These are phyloP conservation scores for Popillia japonica DNA, from an alignment of 1,140 invertebrate species.

Conservation along the genomic window DNA sequence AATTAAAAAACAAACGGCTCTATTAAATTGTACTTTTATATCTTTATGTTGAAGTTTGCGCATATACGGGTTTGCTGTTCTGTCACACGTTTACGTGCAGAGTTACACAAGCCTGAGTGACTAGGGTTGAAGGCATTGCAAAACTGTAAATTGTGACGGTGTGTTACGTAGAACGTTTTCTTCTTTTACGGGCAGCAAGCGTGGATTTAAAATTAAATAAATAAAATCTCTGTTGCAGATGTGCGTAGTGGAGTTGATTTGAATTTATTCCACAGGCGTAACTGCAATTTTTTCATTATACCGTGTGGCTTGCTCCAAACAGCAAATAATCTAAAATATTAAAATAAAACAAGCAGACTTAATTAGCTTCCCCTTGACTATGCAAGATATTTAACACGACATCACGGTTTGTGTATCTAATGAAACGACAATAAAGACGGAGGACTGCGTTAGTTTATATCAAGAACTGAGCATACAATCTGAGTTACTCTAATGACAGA, in stretches of 20 bases:
- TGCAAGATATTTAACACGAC: no score
- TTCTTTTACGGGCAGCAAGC: not conserved
- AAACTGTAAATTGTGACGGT: constrained; percentile 15
- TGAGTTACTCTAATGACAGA: constrained; percentile 12
- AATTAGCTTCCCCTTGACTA: no score
- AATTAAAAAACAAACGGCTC: constrained; percentile 48
- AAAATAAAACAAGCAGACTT: no score
- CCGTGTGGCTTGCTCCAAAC: not conserved
- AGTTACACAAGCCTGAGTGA: not conserved
- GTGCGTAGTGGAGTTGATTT: not conserved
- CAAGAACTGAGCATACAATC: not conserved
- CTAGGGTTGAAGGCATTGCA: constrained; percentile 10
- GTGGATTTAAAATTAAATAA: constrained; percentile 2
- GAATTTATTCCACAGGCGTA: not conserved
- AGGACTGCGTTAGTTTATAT: not conserved
- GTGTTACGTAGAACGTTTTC: not conserved
- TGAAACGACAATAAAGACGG: not conserved
- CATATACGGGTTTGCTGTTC: constrained; percentile 16
- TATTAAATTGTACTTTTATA: constrained; percentile 54
- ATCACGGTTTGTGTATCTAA: no score
- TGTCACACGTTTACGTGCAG: not conserved
- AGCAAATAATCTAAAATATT: no score
- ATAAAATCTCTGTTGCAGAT: not conserved
- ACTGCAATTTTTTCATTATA: not conserved
- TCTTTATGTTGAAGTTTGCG: constrained; percentile 35